Evolutionary conservation across 2,113 vertebrate genomes (phyloP).

Genomic region (Forbesichthys agassizii): DNA sequence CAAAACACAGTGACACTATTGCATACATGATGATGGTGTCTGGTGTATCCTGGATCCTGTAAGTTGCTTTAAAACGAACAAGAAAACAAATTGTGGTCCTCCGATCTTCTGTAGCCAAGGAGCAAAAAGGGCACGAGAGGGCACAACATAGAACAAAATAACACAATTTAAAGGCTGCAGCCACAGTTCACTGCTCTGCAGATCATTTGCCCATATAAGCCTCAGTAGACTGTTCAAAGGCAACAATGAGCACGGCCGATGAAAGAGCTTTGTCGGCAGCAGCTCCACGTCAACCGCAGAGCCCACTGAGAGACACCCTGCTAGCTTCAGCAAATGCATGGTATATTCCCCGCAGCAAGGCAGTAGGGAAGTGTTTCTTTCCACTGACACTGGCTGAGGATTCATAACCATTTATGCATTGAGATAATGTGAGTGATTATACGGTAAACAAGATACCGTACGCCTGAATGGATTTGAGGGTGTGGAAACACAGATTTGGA

Average conservation of each 20-base stretch:
- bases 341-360: constrained; percentile 27
- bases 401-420: too few relatives aligned
- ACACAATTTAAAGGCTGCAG: constrained; percentile 4
- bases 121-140: constrained; percentile 9
- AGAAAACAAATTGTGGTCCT: too few relatives aligned
- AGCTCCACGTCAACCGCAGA: constrained; percentile 1
- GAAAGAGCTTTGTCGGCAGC: constrained; percentile 26
- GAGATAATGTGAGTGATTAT: too few relatives aligned
- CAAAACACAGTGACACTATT: too few relatives aligned
- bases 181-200: not conserved
- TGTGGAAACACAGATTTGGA: constrained; percentile 40
- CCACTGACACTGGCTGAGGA: constrained; percentile 11
- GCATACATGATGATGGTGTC: too few relatives aligned
- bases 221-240: constrained; percentile 33
- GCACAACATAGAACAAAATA: not conserved
- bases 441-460: too few relatives aligned
- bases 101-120: too few relatives aligned
- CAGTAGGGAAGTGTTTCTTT: not conserved
- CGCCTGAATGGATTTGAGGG: too few relatives aligned
- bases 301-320: constrained; percentile 3
- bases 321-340: constrained; percentile 7
- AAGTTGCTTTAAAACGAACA: too few relatives aligned
- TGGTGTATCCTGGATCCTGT: too few relatives aligned
- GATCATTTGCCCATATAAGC: constrained; percentile 5
- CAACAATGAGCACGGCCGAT: constrained; percentile 1